Percentiles rank a stretch among this genome's conserved stretches.
These are phyloP conservation scores for Caenorhabditis plicata DNA, from an alignment of 2,888 invertebrate genomes.

Conservation along the genomic window DNA sequence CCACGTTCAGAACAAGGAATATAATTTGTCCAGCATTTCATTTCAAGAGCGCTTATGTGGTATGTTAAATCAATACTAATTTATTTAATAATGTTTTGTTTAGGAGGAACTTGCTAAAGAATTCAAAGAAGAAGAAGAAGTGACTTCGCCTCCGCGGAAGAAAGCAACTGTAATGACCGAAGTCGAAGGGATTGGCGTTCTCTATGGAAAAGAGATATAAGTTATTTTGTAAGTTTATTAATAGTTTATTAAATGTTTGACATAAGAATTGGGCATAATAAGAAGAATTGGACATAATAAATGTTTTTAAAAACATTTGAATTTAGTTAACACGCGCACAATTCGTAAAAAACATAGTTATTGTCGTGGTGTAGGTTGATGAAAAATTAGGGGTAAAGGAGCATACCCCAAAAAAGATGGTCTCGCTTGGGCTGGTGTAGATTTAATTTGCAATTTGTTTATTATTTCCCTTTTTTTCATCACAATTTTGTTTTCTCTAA, in stretches of 20 bases:
- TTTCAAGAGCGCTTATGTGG: constrained; percentile 23
- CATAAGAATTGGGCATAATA: too few species aligned
- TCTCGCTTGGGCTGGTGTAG: too few species aligned
- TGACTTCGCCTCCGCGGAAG: constrained; percentile 29
- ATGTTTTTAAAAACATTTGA: constrained; percentile 19
- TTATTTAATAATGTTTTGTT: constrained; percentile 37
- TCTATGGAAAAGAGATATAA: constrained; percentile 15
- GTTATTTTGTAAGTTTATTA: constrained; percentile 4
- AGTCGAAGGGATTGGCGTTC: constrained; percentile 29
- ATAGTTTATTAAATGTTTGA: constrained; percentile 20
- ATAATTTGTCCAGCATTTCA: constrained; percentile 28
- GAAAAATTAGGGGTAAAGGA: too few species aligned
- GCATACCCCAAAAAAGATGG: too few species aligned
- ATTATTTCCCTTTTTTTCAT: too few species aligned
- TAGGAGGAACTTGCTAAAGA: constrained; percentile 35
- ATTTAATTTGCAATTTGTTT: too few species aligned
- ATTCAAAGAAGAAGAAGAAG: constrained; percentile 8
- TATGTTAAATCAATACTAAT: constrained; percentile 32
- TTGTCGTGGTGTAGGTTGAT: too few species aligned
- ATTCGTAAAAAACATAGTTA: too few species aligned
- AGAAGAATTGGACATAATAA: too few species aligned
- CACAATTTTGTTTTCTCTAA: too few species aligned
- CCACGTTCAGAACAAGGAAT: constrained; percentile 31
- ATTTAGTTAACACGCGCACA: constrained; percentile 15
- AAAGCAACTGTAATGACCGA: constrained; percentile 24